These are phyloP conservation scores for Hexactinellida sp. DNA, from an alignment of 37 sponge, comb jelly and placozoan genomes.

Conservation along the genomic window DNA sequence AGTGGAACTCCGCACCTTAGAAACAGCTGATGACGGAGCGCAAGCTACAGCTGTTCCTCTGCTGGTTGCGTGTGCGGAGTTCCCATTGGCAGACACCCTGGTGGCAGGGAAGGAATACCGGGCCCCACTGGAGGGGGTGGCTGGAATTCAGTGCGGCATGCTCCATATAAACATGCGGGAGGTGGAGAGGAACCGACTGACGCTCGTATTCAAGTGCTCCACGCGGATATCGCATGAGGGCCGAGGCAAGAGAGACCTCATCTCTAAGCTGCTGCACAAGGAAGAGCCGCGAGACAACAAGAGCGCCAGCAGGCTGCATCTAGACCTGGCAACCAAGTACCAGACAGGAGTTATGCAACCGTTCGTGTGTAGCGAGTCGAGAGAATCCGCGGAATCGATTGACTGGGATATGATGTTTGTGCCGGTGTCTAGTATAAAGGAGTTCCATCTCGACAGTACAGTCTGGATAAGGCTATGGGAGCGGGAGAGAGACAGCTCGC, in stretches of 20 bases:
- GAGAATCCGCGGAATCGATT: background rate
- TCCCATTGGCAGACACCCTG: background rate
- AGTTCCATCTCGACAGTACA: background rate
- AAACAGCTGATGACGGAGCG: background rate
- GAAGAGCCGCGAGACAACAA: background rate
- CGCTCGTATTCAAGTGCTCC: slow-evolving; percentile 6
- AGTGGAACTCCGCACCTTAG: background rate
- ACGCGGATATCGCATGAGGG: background rate
- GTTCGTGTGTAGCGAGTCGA: background rate
- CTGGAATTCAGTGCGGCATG: background rate
- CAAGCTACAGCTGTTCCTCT: background rate
- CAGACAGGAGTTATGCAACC: slow-evolving; percentile 6
- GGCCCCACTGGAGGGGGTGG: background rate
- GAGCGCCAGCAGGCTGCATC: background rate
- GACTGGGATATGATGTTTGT: background rate
- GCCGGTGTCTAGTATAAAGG: background rate
- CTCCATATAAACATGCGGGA: background rate
- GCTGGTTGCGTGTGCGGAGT: background rate
- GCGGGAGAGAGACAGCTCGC: background rate
- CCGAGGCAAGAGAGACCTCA: background rate
- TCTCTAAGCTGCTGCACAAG: background rate
- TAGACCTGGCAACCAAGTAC: background rate
- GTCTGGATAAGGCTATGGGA: background rate
- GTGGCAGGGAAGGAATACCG: background rate
- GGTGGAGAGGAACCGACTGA: background rate